Evolutionary conservation across 2,797 vertebrate species (phyloP).

Genomic region (Brachyrhaphis roseni): DNA sequence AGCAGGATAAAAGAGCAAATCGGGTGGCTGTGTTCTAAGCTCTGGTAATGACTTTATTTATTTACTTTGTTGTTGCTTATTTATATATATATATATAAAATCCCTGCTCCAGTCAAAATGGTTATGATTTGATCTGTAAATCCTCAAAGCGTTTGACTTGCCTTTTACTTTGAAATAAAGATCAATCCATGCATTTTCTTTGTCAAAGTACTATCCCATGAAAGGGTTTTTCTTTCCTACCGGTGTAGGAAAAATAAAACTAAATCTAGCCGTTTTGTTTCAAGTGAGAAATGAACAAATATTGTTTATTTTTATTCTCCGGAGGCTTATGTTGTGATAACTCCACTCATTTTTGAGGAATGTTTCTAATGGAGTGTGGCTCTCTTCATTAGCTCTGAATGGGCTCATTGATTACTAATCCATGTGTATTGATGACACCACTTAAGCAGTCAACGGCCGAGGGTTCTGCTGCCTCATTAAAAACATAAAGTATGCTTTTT

Average conservation of each 20-base stretch:
- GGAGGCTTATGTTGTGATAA: constrained; percentile 22
- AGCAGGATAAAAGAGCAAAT: constrained; percentile 90
- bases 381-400: constrained; percentile 76
- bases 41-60: constrained; percentile 90
- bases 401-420: constrained; percentile 79
- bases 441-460: constrained; percentile 68
- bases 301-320: constrained; percentile 2
- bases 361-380: constrained; percentile 42
- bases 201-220: not conserved
- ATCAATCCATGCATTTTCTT: constrained; percentile 58
- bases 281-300: not conserved
- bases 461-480: constrained; percentile 41
- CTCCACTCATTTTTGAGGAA: constrained; percentile 34
- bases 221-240: constrained; percentile 2
- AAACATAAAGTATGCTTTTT: not conserved
- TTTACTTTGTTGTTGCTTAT: constrained; percentile 76
- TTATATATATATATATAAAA: constrained; percentile 29
- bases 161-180: constrained; percentile 94
- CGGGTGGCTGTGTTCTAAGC: constrained; percentile 90
- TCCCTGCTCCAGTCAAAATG: constrained; percentile 84
- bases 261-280: not conserved
- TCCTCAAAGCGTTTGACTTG: constrained; percentile 87
- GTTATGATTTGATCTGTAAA: constrained; percentile 88
- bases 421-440: constrained; percentile 76
- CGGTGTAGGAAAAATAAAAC: not conserved